These are phyloP conservation scores for Merops nubicus DNA, from an alignment of 2,113 vertebrate species.

Conservation along the genomic window DNA sequence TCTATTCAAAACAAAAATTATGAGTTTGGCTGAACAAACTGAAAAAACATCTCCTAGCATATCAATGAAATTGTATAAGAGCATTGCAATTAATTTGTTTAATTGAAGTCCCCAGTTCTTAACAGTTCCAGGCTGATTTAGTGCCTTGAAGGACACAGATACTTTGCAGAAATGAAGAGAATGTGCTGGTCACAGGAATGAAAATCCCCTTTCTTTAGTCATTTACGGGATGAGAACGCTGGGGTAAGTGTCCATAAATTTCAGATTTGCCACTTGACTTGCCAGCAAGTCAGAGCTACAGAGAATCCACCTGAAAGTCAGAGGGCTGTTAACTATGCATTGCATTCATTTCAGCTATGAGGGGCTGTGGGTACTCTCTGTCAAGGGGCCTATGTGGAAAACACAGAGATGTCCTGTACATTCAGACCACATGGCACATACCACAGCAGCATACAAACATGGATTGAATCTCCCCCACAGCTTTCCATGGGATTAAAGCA, in stretches of 20 bases:
- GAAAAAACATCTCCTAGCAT: not conserved
- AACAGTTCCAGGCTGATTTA: constrained; percentile 16
- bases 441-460: not conserved
- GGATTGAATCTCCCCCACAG: not conserved
- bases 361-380: not conserved
- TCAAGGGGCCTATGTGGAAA: not conserved
- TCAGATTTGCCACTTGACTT: not conserved
- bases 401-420: not conserved
- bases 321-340: not conserved
- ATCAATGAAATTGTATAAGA: constrained; percentile 14
- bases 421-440: not conserved
- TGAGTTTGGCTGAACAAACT: constrained; percentile 10
- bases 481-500: not conserved
- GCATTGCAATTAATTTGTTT: constrained; percentile 28
- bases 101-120: constrained; percentile 23
- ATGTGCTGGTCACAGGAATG: not conserved
- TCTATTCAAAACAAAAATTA: not conserved
- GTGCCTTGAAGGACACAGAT: not conserved
- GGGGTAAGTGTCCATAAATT: constrained; percentile 28
- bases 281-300: not conserved
- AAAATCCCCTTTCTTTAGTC: constrained; percentile 22
- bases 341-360: fast-evolving
- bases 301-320: not conserved
- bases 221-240: constrained; percentile 9
- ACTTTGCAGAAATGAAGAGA: constrained; percentile 24